Percentiles rank a stretch among this genome's conserved stretches.
phyloP scores from a whole-genome alignment of 2,113 vertebrate genomes.

The Scolopax mira region DNA sequence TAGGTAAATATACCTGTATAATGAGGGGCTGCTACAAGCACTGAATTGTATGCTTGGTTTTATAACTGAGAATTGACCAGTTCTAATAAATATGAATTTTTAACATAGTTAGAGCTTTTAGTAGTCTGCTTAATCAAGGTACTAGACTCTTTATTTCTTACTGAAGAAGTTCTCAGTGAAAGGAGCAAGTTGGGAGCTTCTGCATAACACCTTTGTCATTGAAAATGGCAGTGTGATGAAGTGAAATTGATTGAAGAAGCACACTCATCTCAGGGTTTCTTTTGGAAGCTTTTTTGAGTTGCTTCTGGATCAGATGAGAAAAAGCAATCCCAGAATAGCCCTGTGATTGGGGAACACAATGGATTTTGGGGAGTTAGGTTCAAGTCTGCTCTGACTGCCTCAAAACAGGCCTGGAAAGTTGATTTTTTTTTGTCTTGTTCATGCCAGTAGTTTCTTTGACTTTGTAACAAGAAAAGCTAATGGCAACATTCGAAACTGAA shows the following conservation, averaged over 20 bases:
- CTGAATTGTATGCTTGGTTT: background rate
- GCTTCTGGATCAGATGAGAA: background rate
- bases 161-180: background rate
- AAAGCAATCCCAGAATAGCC: background rate
- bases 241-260: background rate
- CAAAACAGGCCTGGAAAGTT: background rate
- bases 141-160: background rate
- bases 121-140: background rate
- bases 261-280: background rate
- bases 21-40: background rate
- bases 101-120: background rate
- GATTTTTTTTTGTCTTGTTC: background rate
- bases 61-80: background rate
- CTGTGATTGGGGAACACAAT: background rate
- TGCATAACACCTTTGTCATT: background rate
- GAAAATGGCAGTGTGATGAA: background rate
- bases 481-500: conserved; percentile 29
- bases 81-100: background rate
- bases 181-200: background rate
- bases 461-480: conserved; percentile 37
- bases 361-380: background rate
- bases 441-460: background rate
- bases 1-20: background rate
- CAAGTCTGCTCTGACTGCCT: background rate
- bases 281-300: background rate